A percentile compares a stretch with the other conserved stretches of the same genome.
These are phyloP conservation scores for Dendrocopos noguchii DNA, from an alignment of 2,113 vertebrate genomes.

Conservation along the genomic window DNA sequence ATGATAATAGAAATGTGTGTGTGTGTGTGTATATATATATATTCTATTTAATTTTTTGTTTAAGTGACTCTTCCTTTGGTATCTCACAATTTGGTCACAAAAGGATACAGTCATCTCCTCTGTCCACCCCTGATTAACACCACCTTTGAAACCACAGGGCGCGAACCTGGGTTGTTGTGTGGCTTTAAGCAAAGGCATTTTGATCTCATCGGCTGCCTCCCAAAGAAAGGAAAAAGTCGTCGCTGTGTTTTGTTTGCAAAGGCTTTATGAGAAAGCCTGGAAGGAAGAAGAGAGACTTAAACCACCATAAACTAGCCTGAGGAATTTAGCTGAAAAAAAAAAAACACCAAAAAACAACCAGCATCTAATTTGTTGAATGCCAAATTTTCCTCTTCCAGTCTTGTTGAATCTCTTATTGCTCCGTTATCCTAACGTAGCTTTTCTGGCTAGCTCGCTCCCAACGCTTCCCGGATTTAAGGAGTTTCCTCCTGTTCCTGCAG, in stretches of 20 bases:
- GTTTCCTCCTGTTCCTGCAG: background rate
- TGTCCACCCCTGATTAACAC: background rate
- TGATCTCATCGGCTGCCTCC: background rate
- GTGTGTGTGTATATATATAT: background rate
- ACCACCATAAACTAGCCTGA: background rate
- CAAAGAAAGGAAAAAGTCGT: background rate
- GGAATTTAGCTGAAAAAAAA: background rate
- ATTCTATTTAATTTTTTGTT: too few species aligned
- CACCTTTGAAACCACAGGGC: background rate
- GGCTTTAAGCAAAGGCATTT: background rate
- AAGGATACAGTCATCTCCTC: background rate
- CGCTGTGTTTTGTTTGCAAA: background rate
- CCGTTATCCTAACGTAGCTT: background rate
- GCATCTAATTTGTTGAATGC: background rate
- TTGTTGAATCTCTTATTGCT: background rate
- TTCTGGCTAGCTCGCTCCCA: background rate
- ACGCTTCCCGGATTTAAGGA: background rate
- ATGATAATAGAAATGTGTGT: background rate
- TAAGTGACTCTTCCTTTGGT: background rate
- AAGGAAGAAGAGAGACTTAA: background rate
- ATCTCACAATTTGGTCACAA: conserved; percentile 7
- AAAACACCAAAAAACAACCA: too few species aligned
- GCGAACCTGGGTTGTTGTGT: background rate
- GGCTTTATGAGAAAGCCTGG: background rate
- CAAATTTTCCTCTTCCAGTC: conserved; percentile 5